phyloP scores from a whole-genome alignment of 2,888 invertebrate genomes.

The Nowickia ferox region DNA sequence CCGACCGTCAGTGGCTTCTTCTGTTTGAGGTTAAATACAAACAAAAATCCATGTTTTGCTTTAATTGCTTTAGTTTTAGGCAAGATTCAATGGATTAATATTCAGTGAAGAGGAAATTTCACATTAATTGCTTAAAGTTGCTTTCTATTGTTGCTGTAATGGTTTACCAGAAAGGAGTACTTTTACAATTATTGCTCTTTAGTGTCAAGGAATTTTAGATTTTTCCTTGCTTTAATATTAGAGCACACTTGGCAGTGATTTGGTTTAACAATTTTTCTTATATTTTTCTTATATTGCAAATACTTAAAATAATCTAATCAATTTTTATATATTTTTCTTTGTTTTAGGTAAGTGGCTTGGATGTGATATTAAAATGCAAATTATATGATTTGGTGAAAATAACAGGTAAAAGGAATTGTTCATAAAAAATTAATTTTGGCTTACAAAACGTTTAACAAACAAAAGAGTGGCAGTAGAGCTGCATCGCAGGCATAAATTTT shows the following conservation, averaged over 20 bases:
- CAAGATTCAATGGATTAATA: slow-evolving; percentile 57
- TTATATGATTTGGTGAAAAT: not conserved
- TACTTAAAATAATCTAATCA: slow-evolving; percentile 5
- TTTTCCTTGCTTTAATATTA: not conserved
- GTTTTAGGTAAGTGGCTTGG: slow-evolving; percentile 39
- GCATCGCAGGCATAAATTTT: too few species aligned
- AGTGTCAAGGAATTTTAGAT: not conserved
- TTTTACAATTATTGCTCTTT: slow-evolving; percentile 38
- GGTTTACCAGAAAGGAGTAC: slow-evolving; percentile 5
- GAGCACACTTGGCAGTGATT: slow-evolving; percentile 3
- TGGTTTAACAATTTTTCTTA: not conserved
- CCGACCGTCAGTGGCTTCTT: not conserved
- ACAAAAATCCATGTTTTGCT: slow-evolving; percentile 34
- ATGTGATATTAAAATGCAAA: not conserved
- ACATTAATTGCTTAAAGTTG: slow-evolving; percentile 42
- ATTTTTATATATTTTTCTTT: slow-evolving; percentile 7
- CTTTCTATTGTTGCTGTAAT: not conserved
- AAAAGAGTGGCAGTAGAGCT: too few species aligned
- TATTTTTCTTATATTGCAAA: not conserved
- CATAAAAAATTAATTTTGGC: not conserved
- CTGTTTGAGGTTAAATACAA: slow-evolving; percentile 28
- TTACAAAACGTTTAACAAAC: too few species aligned
- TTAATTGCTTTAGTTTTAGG: slow-evolving; percentile 59
- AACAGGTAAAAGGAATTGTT: not conserved
- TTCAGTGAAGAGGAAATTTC: slow-evolving; percentile 47